Evolutionary conservation across 2,113 vertebrate genomes (phyloP).

Genomic region (Apaloderma vittatum): DNA sequence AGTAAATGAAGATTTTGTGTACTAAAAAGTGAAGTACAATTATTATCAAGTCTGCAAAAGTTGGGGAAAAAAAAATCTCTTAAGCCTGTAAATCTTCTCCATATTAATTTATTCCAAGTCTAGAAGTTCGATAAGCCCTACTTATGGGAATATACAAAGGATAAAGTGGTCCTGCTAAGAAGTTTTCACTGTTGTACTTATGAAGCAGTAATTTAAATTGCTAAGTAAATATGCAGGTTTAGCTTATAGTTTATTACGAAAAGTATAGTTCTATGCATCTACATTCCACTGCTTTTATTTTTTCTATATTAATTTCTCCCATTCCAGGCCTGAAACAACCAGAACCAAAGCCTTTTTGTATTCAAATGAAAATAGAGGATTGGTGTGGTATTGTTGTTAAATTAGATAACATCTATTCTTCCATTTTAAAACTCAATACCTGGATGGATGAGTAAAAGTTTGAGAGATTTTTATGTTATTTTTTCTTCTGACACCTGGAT

Average conservation of each 20-base stretch:
- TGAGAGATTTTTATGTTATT: neutral
- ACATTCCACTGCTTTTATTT: neutral
- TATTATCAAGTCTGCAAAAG: slow-evolving; percentile 37
- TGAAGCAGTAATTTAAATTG: slow-evolving; percentile 50
- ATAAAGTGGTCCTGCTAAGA: slow-evolving; percentile 47
- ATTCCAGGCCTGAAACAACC: neutral
- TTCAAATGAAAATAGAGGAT: neutral
- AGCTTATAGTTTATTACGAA: slow-evolving; percentile 25
- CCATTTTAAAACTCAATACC: neutral
- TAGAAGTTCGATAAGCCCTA: slow-evolving; percentile 29
- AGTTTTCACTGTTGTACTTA: slow-evolving; percentile 43
- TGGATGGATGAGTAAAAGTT: neutral
- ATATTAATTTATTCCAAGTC: slow-evolving; percentile 51
- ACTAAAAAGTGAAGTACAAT: neutral
- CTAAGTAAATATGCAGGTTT: slow-evolving; percentile 32
- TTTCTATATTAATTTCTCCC: neutral
- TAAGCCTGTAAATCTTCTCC: slow-evolving; percentile 44
- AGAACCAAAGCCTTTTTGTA: neutral
- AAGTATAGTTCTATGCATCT: neutral
- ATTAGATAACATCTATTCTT: neutral
- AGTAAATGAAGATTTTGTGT: slow-evolving; percentile 8
- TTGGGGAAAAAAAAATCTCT: neutral
- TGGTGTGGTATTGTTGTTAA: neutral
- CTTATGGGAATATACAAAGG: slow-evolving; percentile 30
- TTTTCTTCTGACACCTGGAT: neutral